Evolutionary conservation across 2,797 vertebrate species (phyloP), one percentile per base, ranked within the genome.

Genomic region (Cynopterus sphinx): DNA sequence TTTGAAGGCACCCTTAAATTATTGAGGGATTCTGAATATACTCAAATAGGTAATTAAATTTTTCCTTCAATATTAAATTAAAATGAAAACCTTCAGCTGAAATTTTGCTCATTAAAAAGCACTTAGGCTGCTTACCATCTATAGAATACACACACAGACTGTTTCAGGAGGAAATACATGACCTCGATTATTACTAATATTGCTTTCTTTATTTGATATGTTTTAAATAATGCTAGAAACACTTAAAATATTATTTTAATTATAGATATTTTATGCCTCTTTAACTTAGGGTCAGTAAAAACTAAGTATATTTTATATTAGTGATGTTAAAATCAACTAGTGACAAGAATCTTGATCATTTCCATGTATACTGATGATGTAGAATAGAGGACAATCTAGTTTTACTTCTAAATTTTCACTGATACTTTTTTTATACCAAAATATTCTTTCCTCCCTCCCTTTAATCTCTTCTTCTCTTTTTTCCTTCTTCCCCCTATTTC

Each of bases 101-200:
- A 79, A 22, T 59, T 94, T 85, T 92, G 16, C 53, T 95, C 82
- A 53, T 88, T 92, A 95, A 89, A 67, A 91, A 88, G 15, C 57
- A 82, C 17, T 82, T 63, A 90, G 13, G 15, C 55, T 16, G 9
- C 17, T 36, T 82, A 51, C 9, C 82, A 9, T 87, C 39, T 90
- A 41, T 83, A 39, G 63, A 73, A 67, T 77, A 11, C 12, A 49
- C 22, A 87, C 9, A 77, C 0, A 63, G 28, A 86, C 73, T 96
- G 74, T 90, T 94, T 96, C 39, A 86, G 71, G 49, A 78, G 10
- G 17, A 95, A 85, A 94, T 91, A 4, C 17, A 89, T 73, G 65
- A 83, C 87, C 78, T 86, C 43, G 53, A 17, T 92, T 85, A 70
- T 96, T 70, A 81, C 15, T 90, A 90, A 74, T 81, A 89, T 73